phyloP scores from a whole-genome alignment of 2,113 vertebrate species.

The Lamprotornis superbus region DNA sequence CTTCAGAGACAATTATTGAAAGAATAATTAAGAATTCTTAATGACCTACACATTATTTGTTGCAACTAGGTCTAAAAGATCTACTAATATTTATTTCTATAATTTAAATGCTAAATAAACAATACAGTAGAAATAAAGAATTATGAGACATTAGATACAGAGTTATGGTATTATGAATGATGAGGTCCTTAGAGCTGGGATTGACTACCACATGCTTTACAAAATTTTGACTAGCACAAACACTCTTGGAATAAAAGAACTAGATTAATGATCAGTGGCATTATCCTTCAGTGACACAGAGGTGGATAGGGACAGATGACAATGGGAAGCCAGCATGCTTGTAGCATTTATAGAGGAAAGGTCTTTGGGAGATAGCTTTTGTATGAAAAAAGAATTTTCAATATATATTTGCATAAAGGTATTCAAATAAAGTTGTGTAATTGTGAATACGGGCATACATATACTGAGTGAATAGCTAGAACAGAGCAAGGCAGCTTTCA shows the following conservation, averaged over 20 bases:
- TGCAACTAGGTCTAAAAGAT: not conserved
- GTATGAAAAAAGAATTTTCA: not conserved
- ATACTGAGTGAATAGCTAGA: not conserved
- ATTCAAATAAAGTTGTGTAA: not conserved
- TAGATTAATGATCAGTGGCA: not conserved
- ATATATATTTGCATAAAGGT: not conserved
- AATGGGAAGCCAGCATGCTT: not conserved
- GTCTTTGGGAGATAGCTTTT: not conserved
- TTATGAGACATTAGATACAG: not conserved
- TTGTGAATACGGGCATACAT: not conserved
- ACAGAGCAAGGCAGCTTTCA: not conserved
- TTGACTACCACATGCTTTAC: not conserved
- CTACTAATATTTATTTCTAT: not conserved
- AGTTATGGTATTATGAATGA: not conserved
- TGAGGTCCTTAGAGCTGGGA: not conserved
- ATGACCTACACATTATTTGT: not conserved
- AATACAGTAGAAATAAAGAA: not conserved
- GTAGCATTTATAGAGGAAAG: not conserved
- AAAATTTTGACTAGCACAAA: not conserved
- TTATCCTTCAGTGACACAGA: not conserved
- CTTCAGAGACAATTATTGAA: not conserved
- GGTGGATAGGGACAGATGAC: not conserved
- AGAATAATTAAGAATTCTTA: not conserved
- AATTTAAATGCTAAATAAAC: not conserved
- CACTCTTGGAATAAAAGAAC: not conserved